Base-by-base conservation (phyloP, 2,888 invertebrate species). In the Tenthredo notha region DNA sequence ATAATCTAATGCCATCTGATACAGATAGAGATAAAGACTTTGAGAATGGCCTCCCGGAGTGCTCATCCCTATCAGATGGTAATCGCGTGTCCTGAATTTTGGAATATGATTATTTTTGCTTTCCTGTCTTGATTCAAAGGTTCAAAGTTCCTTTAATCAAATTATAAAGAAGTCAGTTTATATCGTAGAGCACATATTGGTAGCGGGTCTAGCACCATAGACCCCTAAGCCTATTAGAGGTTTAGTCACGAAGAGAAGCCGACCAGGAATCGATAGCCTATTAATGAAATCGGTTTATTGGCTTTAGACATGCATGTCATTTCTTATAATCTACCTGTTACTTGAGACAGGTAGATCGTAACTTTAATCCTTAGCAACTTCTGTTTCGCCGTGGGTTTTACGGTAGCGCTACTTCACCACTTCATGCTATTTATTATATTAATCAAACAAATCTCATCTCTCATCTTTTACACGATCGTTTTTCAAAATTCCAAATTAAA, bases 231-330 rank as follows among this genome's bases (percentile, higher is more conserved):
- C 84, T 84, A 84, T 84, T 40, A 54, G 78, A 75, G 80, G 61
- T 80, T 80, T 80, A 80, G 80, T 80, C 80, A 80, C 40, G 80
- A 80, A 80, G 61, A 58, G 61, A 80, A 29, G 67, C 54, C 65
- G 67, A 12, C 61, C 78, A 12, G 70, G 67, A 85, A 82, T 85
- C 85, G 85, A 85, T 85, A 72, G 80, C 80, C 78, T 70, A 82
- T 85, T 85, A 85, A 82, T 85, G 78, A 70, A 85, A 85, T 85
- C 85, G 85, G 85, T 85, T 80, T 70, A 80, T 72, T 85, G 85
- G 85, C 82, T 85, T 85, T 82, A 72, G 78, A 82, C 78, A 72
- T 80, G 85, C 78, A 80, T 85, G 85, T 85, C 78, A 85, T 67
- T 85, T 85, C 82, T 84, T 83, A 37, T 85, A 67, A 85, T 80